Evolutionary conservation across 2,797 vertebrate species (phyloP), one percentile per base, ranked within the genome.

Genomic region (Pachyuromys duprasi): DNA sequence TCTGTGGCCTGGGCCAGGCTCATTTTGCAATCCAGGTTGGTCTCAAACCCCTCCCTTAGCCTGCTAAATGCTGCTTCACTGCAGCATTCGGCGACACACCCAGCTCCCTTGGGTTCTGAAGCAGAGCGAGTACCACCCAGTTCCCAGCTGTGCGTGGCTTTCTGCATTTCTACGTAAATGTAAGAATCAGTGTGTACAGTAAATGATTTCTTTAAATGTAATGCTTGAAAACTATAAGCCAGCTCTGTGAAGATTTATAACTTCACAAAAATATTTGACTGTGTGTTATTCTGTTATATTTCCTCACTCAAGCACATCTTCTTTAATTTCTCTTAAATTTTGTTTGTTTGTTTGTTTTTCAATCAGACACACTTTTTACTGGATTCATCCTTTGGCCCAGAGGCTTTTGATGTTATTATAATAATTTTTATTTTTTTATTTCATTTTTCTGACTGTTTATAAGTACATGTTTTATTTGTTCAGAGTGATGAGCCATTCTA

Each of bases 61-160:
- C 33, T 86, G 22, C 9, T 20, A 15, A 18, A 39, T n/a, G 20
- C 33, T 18, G 45, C 2, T 0, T 79, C 88, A 20, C 2, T 7
- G 20, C 1, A 5, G 31, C 69, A 49, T 49, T 75, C n/a, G 39
- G 0, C 33, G 28, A n/a, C 2, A 65, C 0, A 7, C 33, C 31
- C 67, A 3, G 0, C 2, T 18, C 45, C 74, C 72, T 24, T 1
- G 26, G 60, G 28, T 2, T 65, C 78, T 42, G 62, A 75, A 55
- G 24, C 18, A 5, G 0, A 0, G 1, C 55, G 31, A 0, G 7
- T 9, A 15, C 28, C 18, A 22, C 3, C 24, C 28, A 2, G 1
- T n/a, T 63, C 31, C 75, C 22, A 45, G 36, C 70, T 53, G 4
- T n/a, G 36, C 33, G 69, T n/a, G 39, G 13, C 75, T 42, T 49